A percentile compares a stretch with the other conserved stretches of the same genome.
phyloP scores from a whole-genome alignment of 35 echinoderm and acorn worm genomes.

The Stichopus chloronotus region DNA sequence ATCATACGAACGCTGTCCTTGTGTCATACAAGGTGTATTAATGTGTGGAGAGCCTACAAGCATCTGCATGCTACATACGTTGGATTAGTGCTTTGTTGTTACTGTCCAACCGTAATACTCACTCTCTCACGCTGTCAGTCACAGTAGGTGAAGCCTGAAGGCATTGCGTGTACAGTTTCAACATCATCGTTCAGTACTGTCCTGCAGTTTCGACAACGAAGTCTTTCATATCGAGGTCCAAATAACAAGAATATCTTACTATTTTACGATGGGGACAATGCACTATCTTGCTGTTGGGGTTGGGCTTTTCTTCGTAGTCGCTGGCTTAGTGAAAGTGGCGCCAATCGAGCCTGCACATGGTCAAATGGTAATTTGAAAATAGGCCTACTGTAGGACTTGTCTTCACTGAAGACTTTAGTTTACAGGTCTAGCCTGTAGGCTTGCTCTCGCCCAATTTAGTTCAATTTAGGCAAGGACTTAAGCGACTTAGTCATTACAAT shows the following conservation, averaged over 20 bases:
- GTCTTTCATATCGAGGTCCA: neutral
- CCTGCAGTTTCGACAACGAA: neutral
- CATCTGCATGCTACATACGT: too few species aligned
- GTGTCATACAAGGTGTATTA: too few species aligned
- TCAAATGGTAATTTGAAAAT: neutral
- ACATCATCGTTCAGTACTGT: neutral
- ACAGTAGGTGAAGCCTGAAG: neutral
- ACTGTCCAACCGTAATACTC: neutral
- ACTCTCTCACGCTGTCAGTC: neutral
- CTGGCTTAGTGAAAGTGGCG: constrained; percentile 47
- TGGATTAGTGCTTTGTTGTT: too few species aligned
- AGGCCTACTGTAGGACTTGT: too few species aligned
- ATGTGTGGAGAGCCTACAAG: too few species aligned
- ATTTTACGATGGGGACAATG: constrained; percentile 4
- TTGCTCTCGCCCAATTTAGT: too few species aligned
- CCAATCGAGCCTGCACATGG: constrained; percentile 45
- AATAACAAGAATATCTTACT: neutral
- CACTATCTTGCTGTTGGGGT: constrained; percentile 48
- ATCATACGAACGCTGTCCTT: too few species aligned
- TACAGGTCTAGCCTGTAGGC: neutral
- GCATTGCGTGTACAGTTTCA: neutral
- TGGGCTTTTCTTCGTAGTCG: constrained; percentile 20
- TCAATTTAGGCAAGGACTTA: neutral
- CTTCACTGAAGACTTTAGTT: neutral
- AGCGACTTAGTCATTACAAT: too few species aligned